Evolutionary conservation across 2,113 vertebrate species (phyloP), one percentile per base, ranked within the genome.

Genomic region (Macroglossus sobrinus): DNA sequence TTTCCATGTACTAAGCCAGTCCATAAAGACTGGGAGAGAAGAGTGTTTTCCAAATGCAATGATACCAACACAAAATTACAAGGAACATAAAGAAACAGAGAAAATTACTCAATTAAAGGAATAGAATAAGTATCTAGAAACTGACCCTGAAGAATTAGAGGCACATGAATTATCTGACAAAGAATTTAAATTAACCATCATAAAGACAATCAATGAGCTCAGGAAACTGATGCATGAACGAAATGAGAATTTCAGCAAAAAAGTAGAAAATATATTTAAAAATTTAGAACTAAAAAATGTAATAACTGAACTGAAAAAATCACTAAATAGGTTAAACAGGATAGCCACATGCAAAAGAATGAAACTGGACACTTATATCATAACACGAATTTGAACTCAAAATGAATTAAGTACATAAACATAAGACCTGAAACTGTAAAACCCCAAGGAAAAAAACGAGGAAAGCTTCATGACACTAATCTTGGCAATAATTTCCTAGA

Each of bases 21-120:
- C 33, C 28, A 64, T 57, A 94, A 91, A 72, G 82, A 88, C 84
- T 47, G 22, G 69, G 16, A 84, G 28, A 71, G 14, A 86, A 57
- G 22, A 75, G 53, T 69, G 10, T 47, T 88, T 84, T 71, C 72
- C 75, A 94, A 84, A 88, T 89, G 33, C 35, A 53, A 35, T 76
- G 50, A 68, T 59, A 76, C 33, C 40, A 89, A 89, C 26, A 84
- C 71, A 94, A 94, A 71, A 43, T 64, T 96, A 78, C 22, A 91
- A 78, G 30, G 35, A 71, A 63, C 21, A 19, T 71, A 68, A 88
- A 96, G 24, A 82, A 76, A 88, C 10, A 63, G 16, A 35, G 16
- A 35, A 35, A 43, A 96, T n/a, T 71, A 63, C 1, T 45, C 55
- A 59, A 90, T 57, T 68, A 94, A 82, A 92, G 28, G 45, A 89